Percentiles rank a stretch among this genome's conserved stretches.
Conservation (phyloP, 2,113 vertebrate species). For the Chloebia gouldiae region DNA sequence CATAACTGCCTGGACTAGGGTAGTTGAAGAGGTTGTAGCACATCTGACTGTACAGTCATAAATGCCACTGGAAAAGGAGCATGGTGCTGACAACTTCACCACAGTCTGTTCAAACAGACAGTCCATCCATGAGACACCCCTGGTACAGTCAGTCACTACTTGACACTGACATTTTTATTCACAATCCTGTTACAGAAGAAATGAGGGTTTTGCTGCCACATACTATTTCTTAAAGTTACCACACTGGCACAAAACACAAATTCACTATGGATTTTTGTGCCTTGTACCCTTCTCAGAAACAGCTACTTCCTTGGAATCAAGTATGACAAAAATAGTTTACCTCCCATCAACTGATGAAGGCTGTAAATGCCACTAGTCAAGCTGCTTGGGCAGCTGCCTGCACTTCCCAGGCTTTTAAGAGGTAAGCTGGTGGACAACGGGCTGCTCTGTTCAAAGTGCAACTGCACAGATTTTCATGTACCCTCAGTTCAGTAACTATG, state of each 20-base stretch:
- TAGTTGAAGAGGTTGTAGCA: background rate
- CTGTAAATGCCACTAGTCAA: background rate
- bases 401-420: background rate
- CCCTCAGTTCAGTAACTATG: background rate
- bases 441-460: background rate
- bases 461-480: background rate
- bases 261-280: background rate
- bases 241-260: background rate
- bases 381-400: background rate
- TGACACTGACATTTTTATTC: background rate
- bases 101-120: background rate
- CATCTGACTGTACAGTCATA: accelerated
- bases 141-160: background rate
- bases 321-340: background rate
- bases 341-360: background rate
- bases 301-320: background rate
- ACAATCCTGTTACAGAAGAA: background rate
- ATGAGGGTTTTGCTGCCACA: background rate
- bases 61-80: background rate
- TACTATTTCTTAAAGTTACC: background rate
- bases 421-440: background rate
- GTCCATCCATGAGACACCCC: background rate
- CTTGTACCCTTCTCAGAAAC: background rate
- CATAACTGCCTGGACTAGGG: background rate
- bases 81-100: background rate